Percentiles rank a stretch among this genome's conserved stretches.
These are phyloP conservation scores for Halictus rubicundus DNA, from an alignment of 1,140 invertebrate genomes.

Conservation along the genomic window DNA sequence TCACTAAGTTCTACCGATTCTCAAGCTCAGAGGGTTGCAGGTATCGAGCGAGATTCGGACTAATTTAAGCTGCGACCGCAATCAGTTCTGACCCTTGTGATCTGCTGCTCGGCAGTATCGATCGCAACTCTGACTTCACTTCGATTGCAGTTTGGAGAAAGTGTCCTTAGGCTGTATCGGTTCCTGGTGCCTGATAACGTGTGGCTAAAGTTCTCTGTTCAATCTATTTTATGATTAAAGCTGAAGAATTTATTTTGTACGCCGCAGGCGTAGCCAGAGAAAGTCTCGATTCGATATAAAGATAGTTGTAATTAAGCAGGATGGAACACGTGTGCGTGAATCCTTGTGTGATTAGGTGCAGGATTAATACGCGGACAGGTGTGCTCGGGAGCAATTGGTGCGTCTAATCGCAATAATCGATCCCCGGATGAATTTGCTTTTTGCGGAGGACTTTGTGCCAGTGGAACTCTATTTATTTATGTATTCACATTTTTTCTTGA, in stretches of 20 bases:
- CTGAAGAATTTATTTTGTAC: neutral
- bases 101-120: slow-evolving; percentile 15
- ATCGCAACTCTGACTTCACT: slow-evolving; percentile 35
- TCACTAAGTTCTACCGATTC: no score
- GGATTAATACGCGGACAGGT: slow-evolving; percentile 28
- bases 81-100: neutral
- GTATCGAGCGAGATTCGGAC: slow-evolving; percentile 10
- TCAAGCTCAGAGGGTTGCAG: neutral
- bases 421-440: neutral
- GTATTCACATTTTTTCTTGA: no score
- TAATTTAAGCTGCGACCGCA: slow-evolving; percentile 24
- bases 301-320: neutral
- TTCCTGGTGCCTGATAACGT: neutral
- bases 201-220: neutral
- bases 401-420: slow-evolving; percentile 20
- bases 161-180: neutral
- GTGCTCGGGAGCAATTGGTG: slow-evolving; percentile 12
- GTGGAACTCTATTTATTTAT: no score
- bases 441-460: no score
- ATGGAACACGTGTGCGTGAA: neutral
- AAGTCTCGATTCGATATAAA: neutral
- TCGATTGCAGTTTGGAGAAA: slow-evolving; percentile 27
- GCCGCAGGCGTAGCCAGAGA: neutral
- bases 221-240: neutral
- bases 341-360: slow-evolving; percentile 15